Evolutionary conservation across 2,888 invertebrate species (phyloP).

Genomic region (Axea sp.): DNA sequence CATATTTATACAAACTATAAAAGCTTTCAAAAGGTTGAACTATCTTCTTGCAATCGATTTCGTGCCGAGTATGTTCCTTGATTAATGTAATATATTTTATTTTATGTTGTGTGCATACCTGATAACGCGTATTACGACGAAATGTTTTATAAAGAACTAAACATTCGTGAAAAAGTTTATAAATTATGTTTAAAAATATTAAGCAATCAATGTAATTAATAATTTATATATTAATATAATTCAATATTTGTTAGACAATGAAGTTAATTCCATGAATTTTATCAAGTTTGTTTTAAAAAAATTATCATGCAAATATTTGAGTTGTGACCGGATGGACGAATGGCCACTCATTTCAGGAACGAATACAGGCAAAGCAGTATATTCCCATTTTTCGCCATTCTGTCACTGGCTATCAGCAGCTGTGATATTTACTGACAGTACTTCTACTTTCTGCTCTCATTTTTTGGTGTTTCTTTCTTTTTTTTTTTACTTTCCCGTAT

Average conservation of each 20-base stretch:
- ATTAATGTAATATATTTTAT: too few species aligned
- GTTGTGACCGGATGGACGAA: slow-evolving; percentile 28
- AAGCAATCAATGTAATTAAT: too few species aligned
- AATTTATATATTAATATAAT: too few species aligned
- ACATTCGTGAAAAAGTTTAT: too few species aligned
- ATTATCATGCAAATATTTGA: slow-evolving; percentile 33
- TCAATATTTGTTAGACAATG: too few species aligned
- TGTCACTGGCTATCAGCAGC: slow-evolving; percentile 46
- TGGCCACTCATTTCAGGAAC: slow-evolving; percentile 38
- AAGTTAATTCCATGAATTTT: slow-evolving; percentile 8
- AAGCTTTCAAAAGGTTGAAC: slow-evolving; percentile 21
- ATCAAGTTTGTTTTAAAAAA: slow-evolving; percentile 19
- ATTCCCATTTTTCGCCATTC: slow-evolving; percentile 51
- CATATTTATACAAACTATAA: slow-evolving; percentile 37
- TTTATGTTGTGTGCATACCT: too few species aligned
- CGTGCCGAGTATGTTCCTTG: slow-evolving; percentile 14
- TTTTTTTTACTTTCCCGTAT: slow-evolving; percentile 11
- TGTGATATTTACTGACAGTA: slow-evolving; percentile 41
- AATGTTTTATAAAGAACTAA: too few species aligned
- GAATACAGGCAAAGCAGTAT: slow-evolving; percentile 39
- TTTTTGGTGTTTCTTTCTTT: slow-evolving; percentile 22
- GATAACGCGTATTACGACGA: too few species aligned
- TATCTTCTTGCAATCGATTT: slow-evolving; percentile 26
- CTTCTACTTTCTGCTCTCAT: slow-evolving; percentile 24
- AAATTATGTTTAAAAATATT: too few species aligned